Base-by-base conservation (phyloP, 2,797 vertebrate genomes). In the Myripristis murdjan region DNA sequence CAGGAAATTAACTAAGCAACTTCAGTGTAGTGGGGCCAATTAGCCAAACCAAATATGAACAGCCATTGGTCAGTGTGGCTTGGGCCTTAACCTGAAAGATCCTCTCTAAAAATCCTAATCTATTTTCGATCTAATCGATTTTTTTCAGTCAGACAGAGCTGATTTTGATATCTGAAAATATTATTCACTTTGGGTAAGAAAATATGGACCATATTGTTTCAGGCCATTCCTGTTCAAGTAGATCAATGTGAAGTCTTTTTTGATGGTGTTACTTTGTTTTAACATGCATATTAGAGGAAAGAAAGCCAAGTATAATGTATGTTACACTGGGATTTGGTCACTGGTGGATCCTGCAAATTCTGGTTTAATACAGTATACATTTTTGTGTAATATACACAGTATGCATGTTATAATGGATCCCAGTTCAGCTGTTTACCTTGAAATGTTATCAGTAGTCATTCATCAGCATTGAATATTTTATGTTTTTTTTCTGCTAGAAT, bases 1-100 rank as follows among this genome's bases (percentile, higher is more conserved):
- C 54, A 70, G 74, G 67, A 91, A 90, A 90, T 89, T 57, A 89
- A 75, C 80, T 75, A 70, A 83, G 78, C 33, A 66, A 48, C 59
- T 26, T 23, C 48, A 64, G 58, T 70, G 48, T 75, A 62, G 74
- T 73, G 54, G 58, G 51, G 58, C 64, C 76, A 80, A 69, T 77
- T 70, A 55, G 56, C 68, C 72, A 70, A 53, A 70, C 84, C 85
- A 77, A 85, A 85, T 82, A 77, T 81, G 80, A 65, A 86, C 67
- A 1, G 64, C 43, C 48, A 67, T 80, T 79, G 77, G 64, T 72
- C 70, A 59, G 62, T 73, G 57, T 59, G 51, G 63, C 54, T 71
- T 53, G 35, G 43, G 41, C 20, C 26, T 41, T 28, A 47, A 53
- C 15, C 49, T 22, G 8, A 55, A 65, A 62, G 43, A 22, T 24